Evolutionary conservation across 2,797 vertebrate species (phyloP).

Genomic region (Phrynocephalus guinanensis): DNA sequence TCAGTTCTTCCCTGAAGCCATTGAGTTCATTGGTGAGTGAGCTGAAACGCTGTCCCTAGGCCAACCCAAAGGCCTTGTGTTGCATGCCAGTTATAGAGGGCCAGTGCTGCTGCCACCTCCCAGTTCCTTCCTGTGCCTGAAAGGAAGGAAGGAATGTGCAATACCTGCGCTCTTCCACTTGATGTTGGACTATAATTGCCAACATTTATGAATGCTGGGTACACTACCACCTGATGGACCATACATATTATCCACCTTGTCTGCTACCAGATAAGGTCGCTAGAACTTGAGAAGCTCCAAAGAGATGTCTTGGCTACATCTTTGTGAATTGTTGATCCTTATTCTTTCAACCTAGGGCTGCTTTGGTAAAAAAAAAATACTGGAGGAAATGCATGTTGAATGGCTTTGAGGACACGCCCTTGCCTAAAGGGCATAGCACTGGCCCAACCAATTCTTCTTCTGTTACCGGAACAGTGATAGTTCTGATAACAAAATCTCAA

Average conservation of each 20-base stretch:
- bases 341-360: neutral
- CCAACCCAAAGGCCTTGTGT: neutral
- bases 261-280: neutral
- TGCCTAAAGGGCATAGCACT: neutral
- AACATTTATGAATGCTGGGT: no score
- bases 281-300: neutral
- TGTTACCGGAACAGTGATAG: neutral
- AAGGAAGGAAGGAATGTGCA: no score
- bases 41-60: neutral
- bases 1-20: slow-evolving; percentile 77
- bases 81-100: neutral
- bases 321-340: neutral
- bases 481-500: neutral
- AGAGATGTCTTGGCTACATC: neutral
- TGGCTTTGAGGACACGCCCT: neutral
- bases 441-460: neutral
- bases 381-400: neutral
- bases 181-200: no score
- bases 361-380: neutral
- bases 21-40: slow-evolving; percentile 75
- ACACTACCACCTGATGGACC: neutral
- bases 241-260: no score
- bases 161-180: no score
- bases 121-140: neutral
- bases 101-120: neutral